These are phyloP conservation scores for Mungos mungo DNA, from an alignment of 2,113 vertebrate genomes.

Conservation along the genomic window DNA sequence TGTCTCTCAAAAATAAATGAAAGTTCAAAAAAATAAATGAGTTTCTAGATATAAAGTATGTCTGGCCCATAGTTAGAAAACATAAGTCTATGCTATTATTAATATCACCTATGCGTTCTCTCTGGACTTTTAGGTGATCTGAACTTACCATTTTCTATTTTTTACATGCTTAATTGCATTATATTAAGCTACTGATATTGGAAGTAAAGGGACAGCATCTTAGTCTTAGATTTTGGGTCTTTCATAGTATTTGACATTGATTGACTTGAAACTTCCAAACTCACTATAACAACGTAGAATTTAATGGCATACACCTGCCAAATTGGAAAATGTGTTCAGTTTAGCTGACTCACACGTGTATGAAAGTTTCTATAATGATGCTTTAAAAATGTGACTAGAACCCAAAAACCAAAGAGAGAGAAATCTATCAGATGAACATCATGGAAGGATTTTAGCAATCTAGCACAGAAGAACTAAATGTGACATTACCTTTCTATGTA, in stretches of 20 bases:
- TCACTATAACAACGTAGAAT: background rate
- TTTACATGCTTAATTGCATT: background rate
- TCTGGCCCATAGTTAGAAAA: background rate
- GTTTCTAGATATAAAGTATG: background rate
- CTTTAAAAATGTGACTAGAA: background rate
- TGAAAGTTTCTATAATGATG: background rate
- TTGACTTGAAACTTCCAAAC: background rate
- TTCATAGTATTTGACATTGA: background rate
- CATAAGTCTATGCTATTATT: background rate
- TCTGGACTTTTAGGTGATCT: background rate
- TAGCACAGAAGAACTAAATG: background rate
- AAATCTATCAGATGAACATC: background rate
- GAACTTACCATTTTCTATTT: background rate
- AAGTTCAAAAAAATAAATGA: background rate
- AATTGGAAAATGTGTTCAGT: background rate
- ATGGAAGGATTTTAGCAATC: background rate
- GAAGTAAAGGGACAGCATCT: background rate
- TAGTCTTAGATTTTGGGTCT: background rate
- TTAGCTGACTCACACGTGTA: background rate
- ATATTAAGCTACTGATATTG: background rate
- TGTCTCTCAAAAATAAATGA: no score
- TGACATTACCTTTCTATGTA: background rate
- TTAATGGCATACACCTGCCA: background rate
- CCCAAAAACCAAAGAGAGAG: background rate
- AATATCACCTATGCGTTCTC: background rate